Conservation (phyloP, 2,888 invertebrate genomes). For the Aproaerema taeniolella region DNA sequence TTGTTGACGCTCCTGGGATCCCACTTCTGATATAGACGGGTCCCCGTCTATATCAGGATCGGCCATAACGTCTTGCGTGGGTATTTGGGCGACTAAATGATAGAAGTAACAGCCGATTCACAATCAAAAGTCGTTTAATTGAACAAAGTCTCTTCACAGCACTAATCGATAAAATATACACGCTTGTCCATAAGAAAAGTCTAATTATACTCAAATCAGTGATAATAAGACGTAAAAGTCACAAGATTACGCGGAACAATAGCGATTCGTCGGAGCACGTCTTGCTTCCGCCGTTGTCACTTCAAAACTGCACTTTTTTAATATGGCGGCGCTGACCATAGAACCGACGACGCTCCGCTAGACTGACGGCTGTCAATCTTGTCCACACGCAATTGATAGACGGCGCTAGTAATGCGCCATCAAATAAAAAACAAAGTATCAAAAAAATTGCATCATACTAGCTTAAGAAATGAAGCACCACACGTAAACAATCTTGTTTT, state of each 20-base stretch:
- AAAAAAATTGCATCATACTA: too few species aligned
- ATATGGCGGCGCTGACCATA: conserved; percentile 1
- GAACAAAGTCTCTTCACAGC: not conserved
- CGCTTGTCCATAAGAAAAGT: not conserved
- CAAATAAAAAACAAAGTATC: too few species aligned
- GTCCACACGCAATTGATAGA: not conserved
- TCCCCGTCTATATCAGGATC: not conserved
- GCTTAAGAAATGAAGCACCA: too few species aligned
- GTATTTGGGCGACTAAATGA: not conserved
- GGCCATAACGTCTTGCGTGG: conserved; percentile 2
- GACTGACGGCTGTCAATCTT: not conserved
- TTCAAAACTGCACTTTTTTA: not conserved
- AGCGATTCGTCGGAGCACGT: conserved; percentile 5
- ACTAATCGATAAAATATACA: not conserved
- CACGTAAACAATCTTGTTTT: too few species aligned
- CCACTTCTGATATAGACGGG: conserved; percentile 5
- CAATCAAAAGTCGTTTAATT: not conserved
- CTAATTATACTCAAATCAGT: not conserved
- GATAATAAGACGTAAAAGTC: not conserved
- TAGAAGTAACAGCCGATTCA: not conserved
- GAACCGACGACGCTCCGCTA: conserved; percentile 4
- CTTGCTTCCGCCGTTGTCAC: not conserved
- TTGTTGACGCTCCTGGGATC: not conserved
- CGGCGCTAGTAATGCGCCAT: conserved; percentile 1
- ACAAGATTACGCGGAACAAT: conserved; percentile 1